Evolutionary conservation across 2,113 vertebrate species (phyloP).

Genomic region (Brachirus orientalis): DNA sequence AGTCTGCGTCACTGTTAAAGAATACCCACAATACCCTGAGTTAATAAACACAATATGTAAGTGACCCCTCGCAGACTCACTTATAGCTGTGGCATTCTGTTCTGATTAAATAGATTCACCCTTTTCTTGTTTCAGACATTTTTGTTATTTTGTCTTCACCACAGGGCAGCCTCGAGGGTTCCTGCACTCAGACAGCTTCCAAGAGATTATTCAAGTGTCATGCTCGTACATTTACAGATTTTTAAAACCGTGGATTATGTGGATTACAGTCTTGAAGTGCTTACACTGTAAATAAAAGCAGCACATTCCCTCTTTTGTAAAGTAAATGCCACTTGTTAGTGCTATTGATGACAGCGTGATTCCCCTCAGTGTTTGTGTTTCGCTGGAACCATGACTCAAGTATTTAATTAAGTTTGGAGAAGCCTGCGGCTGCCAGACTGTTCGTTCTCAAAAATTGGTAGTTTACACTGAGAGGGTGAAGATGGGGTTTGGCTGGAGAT

Average conservation of each 20-base stretch:
- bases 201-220: constrained; percentile 1
- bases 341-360: constrained; percentile 34
- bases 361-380: constrained; percentile 25
- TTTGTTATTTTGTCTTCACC: constrained; percentile 9
- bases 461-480: constrained; percentile 1
- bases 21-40: neutral
- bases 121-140: neutral
- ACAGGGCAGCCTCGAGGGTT: neutral
- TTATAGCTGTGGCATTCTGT: neutral
- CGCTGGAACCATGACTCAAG: constrained; percentile 32
- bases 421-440: constrained; percentile 14
- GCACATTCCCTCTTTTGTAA: constrained; percentile 45
- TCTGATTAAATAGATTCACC: neutral
- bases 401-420: constrained; percentile 33
- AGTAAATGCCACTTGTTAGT: constrained; percentile 36
- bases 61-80: neutral
- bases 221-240: constrained; percentile 17
- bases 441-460: constrained; percentile 15
- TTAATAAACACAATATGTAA: constrained; percentile 6
- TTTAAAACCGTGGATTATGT: constrained; percentile 28
- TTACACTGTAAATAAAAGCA: constrained; percentile 34
- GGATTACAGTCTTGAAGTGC: constrained; percentile 35
- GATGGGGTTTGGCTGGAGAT: constrained; percentile 5
- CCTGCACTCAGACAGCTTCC: neutral
- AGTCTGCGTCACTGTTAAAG: neutral